Evolutionary conservation across 2,797 vertebrate species (phyloP).

Genomic region (Phrynocephalus forsythii): DNA sequence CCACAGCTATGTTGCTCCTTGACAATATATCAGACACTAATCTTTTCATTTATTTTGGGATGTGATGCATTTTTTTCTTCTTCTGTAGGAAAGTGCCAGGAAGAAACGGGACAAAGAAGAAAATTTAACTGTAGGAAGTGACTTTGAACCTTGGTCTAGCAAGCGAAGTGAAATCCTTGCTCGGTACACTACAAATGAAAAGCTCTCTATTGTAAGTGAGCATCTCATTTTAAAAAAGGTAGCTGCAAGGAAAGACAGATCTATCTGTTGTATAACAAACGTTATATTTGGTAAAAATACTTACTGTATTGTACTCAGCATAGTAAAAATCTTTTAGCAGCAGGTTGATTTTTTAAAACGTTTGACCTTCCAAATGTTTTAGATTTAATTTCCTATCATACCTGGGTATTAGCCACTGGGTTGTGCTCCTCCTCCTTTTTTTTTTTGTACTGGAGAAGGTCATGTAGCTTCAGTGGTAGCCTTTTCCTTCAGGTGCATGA

Average conservation of each 20-base stretch:
- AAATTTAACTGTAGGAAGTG: conserved; percentile 79
- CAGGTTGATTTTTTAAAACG: not conserved
- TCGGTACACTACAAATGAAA: conserved; percentile 95
- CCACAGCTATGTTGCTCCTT: too few relatives aligned
- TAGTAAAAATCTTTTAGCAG: not conserved
- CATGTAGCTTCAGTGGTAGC: too few relatives aligned
- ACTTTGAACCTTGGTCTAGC: conserved; percentile 93
- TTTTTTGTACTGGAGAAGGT: too few relatives aligned
- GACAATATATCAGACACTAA: too few relatives aligned
- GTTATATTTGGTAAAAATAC: not conserved
- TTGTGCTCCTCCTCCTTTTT: too few relatives aligned
- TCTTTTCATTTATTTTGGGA: not conserved
- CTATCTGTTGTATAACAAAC: not conserved
- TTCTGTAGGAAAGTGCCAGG: conserved; percentile 83
- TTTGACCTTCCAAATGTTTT: too few relatives aligned
- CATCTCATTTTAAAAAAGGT: not conserved
- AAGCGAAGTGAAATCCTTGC: conserved; percentile 93
- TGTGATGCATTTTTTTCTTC: not conserved
- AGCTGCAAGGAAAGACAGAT: not conserved
- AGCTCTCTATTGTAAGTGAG: conserved; percentile 93
- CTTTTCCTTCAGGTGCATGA: too few relatives aligned
- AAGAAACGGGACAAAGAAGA: conserved; percentile 87
- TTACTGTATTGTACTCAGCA: not conserved
- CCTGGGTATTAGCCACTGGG: too few relatives aligned
- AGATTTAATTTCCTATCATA: too few relatives aligned